These are phyloP conservation scores for Pomatostomus ruficeps DNA, from an alignment of 2,113 vertebrate genomes.

Conservation along the genomic window DNA sequence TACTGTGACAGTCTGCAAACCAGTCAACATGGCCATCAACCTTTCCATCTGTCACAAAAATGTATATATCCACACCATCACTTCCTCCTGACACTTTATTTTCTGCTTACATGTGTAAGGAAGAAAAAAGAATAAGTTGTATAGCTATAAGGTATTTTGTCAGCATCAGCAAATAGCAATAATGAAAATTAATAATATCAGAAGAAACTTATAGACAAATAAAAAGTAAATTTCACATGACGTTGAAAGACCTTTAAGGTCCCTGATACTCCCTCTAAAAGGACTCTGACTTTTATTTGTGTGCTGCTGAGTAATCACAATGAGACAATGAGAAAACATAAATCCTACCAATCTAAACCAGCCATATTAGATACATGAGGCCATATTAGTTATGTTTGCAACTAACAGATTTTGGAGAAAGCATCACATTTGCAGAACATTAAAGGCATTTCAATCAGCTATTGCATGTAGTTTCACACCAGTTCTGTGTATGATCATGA, in stretches of 20 bases:
- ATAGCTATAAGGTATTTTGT: not conserved
- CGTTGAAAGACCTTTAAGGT: not conserved
- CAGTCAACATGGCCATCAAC: not conserved
- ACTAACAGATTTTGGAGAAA: not conserved
- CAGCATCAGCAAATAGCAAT: not conserved
- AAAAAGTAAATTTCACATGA: not conserved
- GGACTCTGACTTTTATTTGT: not conserved
- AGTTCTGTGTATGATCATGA: not conserved
- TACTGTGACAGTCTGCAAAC: not conserved
- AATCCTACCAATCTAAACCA: not conserved
- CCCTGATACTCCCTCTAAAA: not conserved
- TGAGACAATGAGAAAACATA: not conserved
- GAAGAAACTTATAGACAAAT: not conserved
- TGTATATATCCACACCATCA: not conserved
- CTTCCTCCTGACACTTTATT: not conserved
- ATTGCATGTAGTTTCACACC: accelerated
- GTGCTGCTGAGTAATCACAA: not conserved
- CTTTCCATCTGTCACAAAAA: not conserved
- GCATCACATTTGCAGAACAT: not conserved
- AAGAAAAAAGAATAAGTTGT: not conserved
- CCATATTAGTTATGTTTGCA: not conserved
- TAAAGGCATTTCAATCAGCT: not conserved
- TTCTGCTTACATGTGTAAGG: not conserved
- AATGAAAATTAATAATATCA: not conserved
- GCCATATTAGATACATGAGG: not conserved